A percentile compares a stretch with the other conserved stretches of the same genome.
These are phyloP conservation scores for Orthonychiurus folsomi DNA, from an alignment of 2,888 invertebrate species.

Conservation along the genomic window DNA sequence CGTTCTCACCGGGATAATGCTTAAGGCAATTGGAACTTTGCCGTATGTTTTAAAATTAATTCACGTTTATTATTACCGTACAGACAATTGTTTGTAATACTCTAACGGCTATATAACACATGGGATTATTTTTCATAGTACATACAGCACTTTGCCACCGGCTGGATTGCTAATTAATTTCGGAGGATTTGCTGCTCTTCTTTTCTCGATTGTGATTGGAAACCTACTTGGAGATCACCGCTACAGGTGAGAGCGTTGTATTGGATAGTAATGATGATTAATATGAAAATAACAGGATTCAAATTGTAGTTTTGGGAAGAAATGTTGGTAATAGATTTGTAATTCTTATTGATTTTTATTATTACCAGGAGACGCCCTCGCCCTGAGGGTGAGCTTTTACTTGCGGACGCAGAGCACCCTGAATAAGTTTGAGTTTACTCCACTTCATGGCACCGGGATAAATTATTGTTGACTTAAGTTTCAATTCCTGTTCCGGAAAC, in stretches of 20 bases:
- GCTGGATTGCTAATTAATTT: constrained; percentile 30
- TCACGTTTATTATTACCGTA: not conserved
- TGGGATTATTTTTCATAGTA: too few species aligned
- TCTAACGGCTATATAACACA: too few species aligned
- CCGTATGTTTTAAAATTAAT: constrained; percentile 21
- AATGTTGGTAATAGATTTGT: too few species aligned
- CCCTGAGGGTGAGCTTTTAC: constrained; percentile 33
- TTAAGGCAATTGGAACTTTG: constrained; percentile 31
- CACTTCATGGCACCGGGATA: too few species aligned
- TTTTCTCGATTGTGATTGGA: constrained; percentile 25
- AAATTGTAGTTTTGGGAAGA: too few species aligned
- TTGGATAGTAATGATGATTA: too few species aligned
- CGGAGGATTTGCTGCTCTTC: constrained; percentile 28
- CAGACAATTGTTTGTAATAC: too few species aligned
- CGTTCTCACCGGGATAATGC: constrained; percentile 35
- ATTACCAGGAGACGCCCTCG: constrained; percentile 28
- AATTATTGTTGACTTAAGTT: too few species aligned
- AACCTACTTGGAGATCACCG: constrained; percentile 26
- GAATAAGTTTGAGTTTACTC: not conserved
- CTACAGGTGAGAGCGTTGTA: too few species aligned
- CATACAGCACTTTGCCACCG: constrained; percentile 19
- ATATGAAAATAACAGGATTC: too few species aligned
- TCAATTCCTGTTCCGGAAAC: too few species aligned
- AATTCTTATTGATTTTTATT: too few species aligned
- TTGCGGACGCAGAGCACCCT: constrained; percentile 21